Base-by-base conservation (phyloP, 2,113 vertebrate genomes). In the Dipodomys spectabilis region DNA sequence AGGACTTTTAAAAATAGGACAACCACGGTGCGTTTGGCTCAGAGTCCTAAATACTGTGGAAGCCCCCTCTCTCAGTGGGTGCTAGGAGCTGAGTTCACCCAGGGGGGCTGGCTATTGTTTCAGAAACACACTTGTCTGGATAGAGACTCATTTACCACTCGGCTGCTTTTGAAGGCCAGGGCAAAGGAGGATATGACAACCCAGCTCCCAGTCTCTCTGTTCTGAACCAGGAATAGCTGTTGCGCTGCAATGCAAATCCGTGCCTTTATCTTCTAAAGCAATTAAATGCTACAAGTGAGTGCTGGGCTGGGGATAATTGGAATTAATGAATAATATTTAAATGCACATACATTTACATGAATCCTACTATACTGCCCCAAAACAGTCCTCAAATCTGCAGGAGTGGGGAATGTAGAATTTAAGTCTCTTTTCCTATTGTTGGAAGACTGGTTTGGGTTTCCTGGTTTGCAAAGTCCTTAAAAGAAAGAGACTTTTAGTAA, bases 211-310 rank as follows among this genome's bases (percentile, higher is more conserved):
- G 1, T 11, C 45, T 60, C 12, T 91, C 79, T 13, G 1, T 57
- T 75, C 75, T 32, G 67, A 87, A 69, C 80, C 94, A 60, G 16
- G 71, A 82, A 49, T 71, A 64, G 93, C 32, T 72, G 49, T 69
- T 94, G n/a, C 5, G 64, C 30, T n/a, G n/a, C 65, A 94, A 95
- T 93, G 78, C 78, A 78, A 82, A 95, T 90, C 25, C 78, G 35
- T 32, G 30, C 53, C 71, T 95, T 94, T 80, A 86, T 92, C 85
- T 83, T 89, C 77, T 39, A 94, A 94, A 82, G 93, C 93, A 88
- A 77, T 82, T 88, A 88, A 80, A 82, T 25, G 53, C 81, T 84
- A 82, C 10, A 64, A 75, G 65, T 78, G 1, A 30, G 53, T 13
- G 53, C 53, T 57, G 45, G 69, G 44, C 74, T 16, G 30, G 57